phyloP scores from a whole-genome alignment of 2,113 vertebrate genomes.

The Onychostruthus taczanowskii region DNA sequence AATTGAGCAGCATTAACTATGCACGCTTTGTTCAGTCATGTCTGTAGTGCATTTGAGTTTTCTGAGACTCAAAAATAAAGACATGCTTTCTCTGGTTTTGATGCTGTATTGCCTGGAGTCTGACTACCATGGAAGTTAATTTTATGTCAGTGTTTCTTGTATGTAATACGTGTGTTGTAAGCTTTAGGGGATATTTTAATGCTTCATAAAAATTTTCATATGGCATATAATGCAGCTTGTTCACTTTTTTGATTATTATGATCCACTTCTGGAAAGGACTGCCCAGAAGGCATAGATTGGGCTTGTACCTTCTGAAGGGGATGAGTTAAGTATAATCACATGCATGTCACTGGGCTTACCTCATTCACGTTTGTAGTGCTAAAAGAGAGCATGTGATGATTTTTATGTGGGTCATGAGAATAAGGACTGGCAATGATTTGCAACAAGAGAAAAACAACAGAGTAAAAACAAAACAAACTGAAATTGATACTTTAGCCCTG shows the following conservation, averaged over 20 bases:
- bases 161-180: background rate
- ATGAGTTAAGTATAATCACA: conserved; percentile 24
- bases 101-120: background rate
- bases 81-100: conserved; percentile 9
- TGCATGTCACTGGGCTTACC: background rate
- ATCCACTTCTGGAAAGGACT: background rate
- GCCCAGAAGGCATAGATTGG: background rate
- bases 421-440: background rate
- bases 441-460: conserved; percentile 2
- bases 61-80: background rate
- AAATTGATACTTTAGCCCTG: background rate
- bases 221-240: background rate
- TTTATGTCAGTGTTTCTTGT: background rate
- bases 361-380: conserved; percentile 19
- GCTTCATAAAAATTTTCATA: background rate
- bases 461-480: conserved; percentile 16
- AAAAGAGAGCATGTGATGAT: conserved; percentile 25
- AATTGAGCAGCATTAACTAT: background rate
- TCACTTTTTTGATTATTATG: background rate
- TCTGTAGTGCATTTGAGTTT: background rate
- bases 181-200: background rate
- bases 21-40: background rate
- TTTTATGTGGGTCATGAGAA: conserved; percentile 2
- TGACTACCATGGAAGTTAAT: background rate
- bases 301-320: background rate